Conservation (phyloP, 2,888 invertebrate species). For the Yponomeuta cagnagella region DNA sequence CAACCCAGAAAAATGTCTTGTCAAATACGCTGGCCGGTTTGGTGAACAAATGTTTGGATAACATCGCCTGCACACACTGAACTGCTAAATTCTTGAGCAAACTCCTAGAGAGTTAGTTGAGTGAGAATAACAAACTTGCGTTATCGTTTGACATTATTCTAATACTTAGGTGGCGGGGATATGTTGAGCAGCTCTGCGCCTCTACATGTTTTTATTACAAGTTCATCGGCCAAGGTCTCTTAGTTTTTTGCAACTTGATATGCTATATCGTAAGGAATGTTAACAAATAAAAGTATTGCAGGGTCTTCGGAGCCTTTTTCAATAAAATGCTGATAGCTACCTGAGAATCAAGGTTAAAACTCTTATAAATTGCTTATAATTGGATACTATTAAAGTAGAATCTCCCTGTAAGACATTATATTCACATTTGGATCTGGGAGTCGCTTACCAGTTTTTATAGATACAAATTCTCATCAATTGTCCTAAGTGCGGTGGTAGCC, state of each 20-base stretch:
- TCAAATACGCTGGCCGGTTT: conserved; percentile 5
- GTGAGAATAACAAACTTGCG: conserved; percentile 36
- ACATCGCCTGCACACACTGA: conserved; percentile 42
- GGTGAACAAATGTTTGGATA: conserved; percentile 42
- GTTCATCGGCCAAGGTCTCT: conserved; percentile 30
- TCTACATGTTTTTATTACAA: conserved; percentile 17
- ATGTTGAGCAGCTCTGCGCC: conserved; percentile 19
- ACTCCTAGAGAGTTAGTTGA: conserved; percentile 38
- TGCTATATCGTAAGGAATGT: not conserved
- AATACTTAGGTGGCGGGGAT: conserved; percentile 3
- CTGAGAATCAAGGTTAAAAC: not conserved
- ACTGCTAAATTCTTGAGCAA: conserved; percentile 57
- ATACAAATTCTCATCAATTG: not conserved
- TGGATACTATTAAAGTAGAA: not conserved
- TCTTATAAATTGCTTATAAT: not conserved
- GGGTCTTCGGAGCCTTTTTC: not conserved
- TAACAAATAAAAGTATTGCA: not conserved
- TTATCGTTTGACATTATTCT: conserved; percentile 42
- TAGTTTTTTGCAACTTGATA: not conserved
- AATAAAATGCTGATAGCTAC: not conserved
- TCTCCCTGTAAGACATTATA: not conserved
- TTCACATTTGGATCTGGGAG: not conserved
- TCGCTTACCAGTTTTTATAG: not conserved
- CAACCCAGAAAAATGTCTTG: not conserved
- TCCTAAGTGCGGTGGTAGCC: not conserved